Conservation (phyloP, 2,888 invertebrate species). For the Rhingia rostrata region DNA sequence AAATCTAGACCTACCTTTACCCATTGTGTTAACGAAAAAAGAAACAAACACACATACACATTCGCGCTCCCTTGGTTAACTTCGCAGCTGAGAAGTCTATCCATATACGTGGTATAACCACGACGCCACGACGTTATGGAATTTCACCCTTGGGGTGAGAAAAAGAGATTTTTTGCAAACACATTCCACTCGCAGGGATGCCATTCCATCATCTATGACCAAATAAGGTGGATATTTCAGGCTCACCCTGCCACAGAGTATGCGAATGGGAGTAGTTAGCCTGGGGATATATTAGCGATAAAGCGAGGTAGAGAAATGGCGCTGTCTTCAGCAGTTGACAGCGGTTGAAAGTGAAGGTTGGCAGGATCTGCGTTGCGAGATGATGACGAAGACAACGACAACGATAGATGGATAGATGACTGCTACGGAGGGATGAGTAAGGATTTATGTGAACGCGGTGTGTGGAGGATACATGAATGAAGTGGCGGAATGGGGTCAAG, state of each 20-base stretch:
- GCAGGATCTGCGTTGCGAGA: slow-evolving; percentile 37
- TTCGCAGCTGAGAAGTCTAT: slow-evolving; percentile 9
- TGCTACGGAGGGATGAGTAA: slow-evolving; percentile 1
- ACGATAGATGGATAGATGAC: slow-evolving; percentile 34
- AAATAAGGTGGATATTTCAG: slow-evolving; percentile 53
- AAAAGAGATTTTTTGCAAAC: slow-evolving; percentile 53
- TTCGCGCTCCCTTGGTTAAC: slow-evolving; percentile 12
- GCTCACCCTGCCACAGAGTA: slow-evolving; percentile 28
- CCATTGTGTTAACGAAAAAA: no score
- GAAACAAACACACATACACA: no score
- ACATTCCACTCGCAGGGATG: slow-evolving; percentile 53
- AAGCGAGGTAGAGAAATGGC: slow-evolving; percentile 58
- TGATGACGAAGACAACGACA: slow-evolving; percentile 32
- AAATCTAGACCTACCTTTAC: no score
- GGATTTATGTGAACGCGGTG: slow-evolving; percentile 18
- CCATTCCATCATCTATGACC: slow-evolving; percentile 60
- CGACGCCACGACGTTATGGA: slow-evolving; percentile 20
- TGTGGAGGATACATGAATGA: slow-evolving; percentile 38
- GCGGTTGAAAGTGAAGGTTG: slow-evolving; percentile 72
- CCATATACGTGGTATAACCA: neutral
- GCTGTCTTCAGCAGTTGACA: slow-evolving; percentile 67
- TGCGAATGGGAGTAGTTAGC: slow-evolving; percentile 28
- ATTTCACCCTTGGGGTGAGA: slow-evolving; percentile 22
- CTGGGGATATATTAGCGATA: slow-evolving; percentile 47
- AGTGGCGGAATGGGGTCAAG: slow-evolving; percentile 69